Evolutionary conservation across 2,113 vertebrate species (phyloP), one percentile per base, ranked within the genome.

Genomic region (Baryphthengus martii): DNA sequence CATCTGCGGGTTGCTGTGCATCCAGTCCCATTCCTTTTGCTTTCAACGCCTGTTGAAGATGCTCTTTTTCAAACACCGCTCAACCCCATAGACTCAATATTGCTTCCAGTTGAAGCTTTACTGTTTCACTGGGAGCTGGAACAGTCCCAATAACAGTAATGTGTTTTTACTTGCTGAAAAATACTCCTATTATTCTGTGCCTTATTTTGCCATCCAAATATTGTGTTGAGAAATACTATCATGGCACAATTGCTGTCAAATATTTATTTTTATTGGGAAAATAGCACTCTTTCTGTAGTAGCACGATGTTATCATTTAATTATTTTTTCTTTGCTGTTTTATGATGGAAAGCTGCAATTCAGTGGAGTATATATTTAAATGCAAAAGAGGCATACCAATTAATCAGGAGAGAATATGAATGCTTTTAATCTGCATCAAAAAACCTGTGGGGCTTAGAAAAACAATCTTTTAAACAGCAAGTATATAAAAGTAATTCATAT

Each of bases 351-450:
- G 87, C 75, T 88, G 85, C 79, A 96, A 81, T 94, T 95, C 96
- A 97, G 90, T 93, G 88, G 91, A 97, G 93, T 86, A 96, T 96
- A 96, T 96, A 96, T 96, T 97, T 97, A 96, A 97, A 96, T 96
- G 92, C 95, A 96, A 97, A 96, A 95, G 68, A 96, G 93, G 79
- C 96, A 87, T n/a, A 90, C 83, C 90, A 93, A 72, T 96, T 97
- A 96, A 94, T 87, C 93, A 93, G 79, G 37, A 61, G 73, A 93
- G 79, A 97, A 96, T 88, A 92, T 3, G 15, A 94, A 77, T 75
- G 83, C 72, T 95, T 92, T 96, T 92, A 94, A 95, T 96, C 80
- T 95, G 88, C 94, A 95, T 95, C 16, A 95, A 74, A 94, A 76
- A 35, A 28, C 2, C 11, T 1, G 44, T 12, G 23, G 61, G 2